Conservation (phyloP, 2,888 invertebrate genomes). For the Petrolisthes cinctipes region DNA sequence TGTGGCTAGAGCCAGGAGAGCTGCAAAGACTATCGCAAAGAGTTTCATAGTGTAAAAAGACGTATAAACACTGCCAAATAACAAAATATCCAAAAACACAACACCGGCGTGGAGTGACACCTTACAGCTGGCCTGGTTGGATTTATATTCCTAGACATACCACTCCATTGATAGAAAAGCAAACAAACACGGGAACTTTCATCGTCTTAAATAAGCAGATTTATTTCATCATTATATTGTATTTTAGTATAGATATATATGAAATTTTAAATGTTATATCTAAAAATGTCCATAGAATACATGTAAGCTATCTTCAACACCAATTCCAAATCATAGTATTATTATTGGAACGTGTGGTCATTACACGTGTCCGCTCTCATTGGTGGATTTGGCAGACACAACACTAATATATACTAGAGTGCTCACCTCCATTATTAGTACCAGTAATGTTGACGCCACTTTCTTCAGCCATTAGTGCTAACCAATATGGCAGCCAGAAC, state of each 20-base stretch:
- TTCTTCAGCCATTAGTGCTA: no score
- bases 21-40: constrained; percentile 3
- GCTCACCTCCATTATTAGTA: neutral
- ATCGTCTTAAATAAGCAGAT: neutral
- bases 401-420: neutral
- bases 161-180: no score
- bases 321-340: neutral
- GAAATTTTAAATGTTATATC: neutral
- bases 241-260: neutral
- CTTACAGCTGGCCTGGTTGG: neutral
- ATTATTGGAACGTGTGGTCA: constrained; percentile 34
- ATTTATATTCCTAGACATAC: no score
- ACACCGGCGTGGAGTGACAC: neutral
- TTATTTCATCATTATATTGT: neutral
- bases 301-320: neutral
- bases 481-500: no score
- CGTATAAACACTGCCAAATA: no score
- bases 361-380: constrained; percentile 37
- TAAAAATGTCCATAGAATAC: no score
- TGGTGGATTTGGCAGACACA: constrained; percentile 4
- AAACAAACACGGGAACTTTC: neutral
- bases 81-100: neutral
- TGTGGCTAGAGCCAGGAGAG: constrained; percentile 28
- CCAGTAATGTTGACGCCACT: no score
- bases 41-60: constrained; percentile 27